phyloP scores from a whole-genome alignment of 1,140 invertebrate species.

The Drosophila ananassae region DNA sequence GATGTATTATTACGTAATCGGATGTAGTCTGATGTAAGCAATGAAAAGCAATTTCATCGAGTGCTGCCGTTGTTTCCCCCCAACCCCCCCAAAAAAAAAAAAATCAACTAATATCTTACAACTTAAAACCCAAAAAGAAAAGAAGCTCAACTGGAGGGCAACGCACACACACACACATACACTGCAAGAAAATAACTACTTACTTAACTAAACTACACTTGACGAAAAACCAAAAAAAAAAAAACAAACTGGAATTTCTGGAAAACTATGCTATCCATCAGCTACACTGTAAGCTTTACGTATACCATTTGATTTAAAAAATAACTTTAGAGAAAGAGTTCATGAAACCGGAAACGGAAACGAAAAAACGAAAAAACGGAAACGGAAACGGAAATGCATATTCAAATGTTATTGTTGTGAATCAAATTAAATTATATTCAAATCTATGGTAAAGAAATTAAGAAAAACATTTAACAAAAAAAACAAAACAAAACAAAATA shows the following conservation, averaged over 20 bases:
- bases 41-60: conserved; percentile 70
- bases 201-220: not conserved
- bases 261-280: conserved; percentile 28
- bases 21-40: conserved; percentile 44
- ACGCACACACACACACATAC: conserved; percentile 36
- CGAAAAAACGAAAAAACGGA: not conserved
- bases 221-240: not conserved
- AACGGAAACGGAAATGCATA: conserved; percentile 54
- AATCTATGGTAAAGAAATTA: conserved; percentile 26
- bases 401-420: conserved; percentile 81
- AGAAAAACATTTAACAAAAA: conserved; percentile 15
- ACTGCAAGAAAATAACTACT: not conserved
- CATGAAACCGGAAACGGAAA: conserved; percentile 10
- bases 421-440: conserved; percentile 77
- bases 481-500: conserved; percentile 33
- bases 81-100: not conserved
- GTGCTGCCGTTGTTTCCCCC: conserved; percentile 4
- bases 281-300: conserved; percentile 35
- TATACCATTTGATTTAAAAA: conserved; percentile 38
- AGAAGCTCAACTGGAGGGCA: conserved; percentile 24
- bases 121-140: not conserved
- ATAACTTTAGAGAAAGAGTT: conserved; percentile 25
- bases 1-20: conserved; percentile 9
- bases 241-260: not conserved
- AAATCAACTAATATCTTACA: conserved; percentile 2